Evolutionary conservation across 2,888 invertebrate species (phyloP), one percentile per base, ranked within the genome.

Genomic region (Agriopis leucophaearia): DNA sequence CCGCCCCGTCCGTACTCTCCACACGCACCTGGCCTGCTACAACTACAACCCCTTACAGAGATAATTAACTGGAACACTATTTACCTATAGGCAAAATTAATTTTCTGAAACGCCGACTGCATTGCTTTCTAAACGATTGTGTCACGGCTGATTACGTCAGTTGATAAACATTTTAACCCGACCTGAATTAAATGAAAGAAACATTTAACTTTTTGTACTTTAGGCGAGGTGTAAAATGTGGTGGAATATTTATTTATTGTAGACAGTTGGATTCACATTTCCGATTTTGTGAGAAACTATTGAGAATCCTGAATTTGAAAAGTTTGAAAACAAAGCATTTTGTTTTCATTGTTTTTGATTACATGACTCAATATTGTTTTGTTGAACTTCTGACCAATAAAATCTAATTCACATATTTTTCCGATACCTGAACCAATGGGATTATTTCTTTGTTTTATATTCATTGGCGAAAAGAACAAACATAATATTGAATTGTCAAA

Each of bases 91-190:
- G 72, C 73, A 78, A 83, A 83, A 81, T 78, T 82, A 82, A 82
- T 84, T 82, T 83, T 71, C 71, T 78, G 80, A 79, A 78, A 83
- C 76, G 81, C 81, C 77, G 79, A 79, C 81, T 72, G 75, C 82
- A 83, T 84, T 70, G 65, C 74, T 70, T 78, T 80, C 80, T 74
- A 72, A 80, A 74, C 78, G 85, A 88, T 91, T 87, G 86, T 86
- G 91, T 91, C 91, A 91, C 85, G 84, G 82, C 84, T 81, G 86
- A 90, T 91, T 91, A 91, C 91, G 91, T 91, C 92, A 91, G 88
- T 74, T 85, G 81, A 75, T 83, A 81, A 78, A 74, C 80, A 83
- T 81, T 66, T 42, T 44, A 36, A 44, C 51, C 56, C 63, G 42
- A 64, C 57, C 69, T 36, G 54, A 51, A 64, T 42, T 13, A 54